These are phyloP conservation scores for Theocolax elegans DNA, from an alignment of 1,140 invertebrate species.

Conservation along the genomic window DNA sequence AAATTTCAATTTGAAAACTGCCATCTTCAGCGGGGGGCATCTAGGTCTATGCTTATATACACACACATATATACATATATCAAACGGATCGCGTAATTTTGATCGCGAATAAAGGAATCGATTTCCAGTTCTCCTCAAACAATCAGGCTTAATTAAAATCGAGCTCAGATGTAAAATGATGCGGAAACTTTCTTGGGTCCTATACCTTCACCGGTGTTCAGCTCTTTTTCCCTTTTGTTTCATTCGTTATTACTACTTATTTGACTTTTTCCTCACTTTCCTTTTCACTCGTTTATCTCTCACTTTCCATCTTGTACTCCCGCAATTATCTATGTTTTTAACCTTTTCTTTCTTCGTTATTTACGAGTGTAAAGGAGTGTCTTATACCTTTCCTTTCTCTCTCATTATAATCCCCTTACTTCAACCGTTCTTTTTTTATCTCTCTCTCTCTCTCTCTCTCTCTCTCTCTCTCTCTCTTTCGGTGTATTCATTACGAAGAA, in stretches of 20 bases:
- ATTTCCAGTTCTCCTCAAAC: conserved; percentile 9
- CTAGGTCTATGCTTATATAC: background rate
- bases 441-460: conserved; percentile 9
- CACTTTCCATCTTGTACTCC: background rate
- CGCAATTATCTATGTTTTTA: background rate
- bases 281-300: background rate
- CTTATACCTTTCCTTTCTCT: background rate
- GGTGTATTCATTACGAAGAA: background rate
- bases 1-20: conserved; percentile 22
- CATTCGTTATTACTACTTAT: too few relatives aligned
- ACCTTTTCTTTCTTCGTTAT: background rate
- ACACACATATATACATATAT: background rate
- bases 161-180: conserved; percentile 11
- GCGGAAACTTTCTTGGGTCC: conserved; percentile 15
- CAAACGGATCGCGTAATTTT: too few relatives aligned
- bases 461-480: conserved; percentile 18
- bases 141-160: conserved; percentile 41
- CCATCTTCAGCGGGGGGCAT: background rate
- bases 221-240: too few relatives aligned
- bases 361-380: too few relatives aligned
- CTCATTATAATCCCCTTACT: background rate
- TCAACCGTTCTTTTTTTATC: conserved; percentile 7
- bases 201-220: background rate
- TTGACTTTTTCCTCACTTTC: conserved; percentile 22
- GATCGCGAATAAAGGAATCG: too few relatives aligned